Evolutionary conservation across 35 echinoderm and acorn worm genomes (phyloP).

Genomic region (Heliocidaris tuberculata): DNA sequence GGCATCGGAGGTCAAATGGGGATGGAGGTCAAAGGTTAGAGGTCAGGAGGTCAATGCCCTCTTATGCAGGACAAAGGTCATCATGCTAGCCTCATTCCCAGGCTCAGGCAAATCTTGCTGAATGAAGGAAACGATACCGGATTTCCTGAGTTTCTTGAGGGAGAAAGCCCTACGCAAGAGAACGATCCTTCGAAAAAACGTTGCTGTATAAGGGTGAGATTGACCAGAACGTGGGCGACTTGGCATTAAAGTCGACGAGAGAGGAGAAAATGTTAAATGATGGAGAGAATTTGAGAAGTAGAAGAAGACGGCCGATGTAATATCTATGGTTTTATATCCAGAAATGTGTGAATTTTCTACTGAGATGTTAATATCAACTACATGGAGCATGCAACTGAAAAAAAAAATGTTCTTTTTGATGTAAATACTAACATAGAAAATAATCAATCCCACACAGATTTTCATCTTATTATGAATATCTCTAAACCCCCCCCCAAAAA

Average conservation of each 20-base stretch:
- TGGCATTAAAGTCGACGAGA: background rate
- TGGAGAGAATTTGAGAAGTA: background rate
- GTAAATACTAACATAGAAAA: background rate
- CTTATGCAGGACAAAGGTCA: conserved; percentile 15
- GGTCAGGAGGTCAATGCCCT: conserved; percentile 27
- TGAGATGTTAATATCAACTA: background rate
- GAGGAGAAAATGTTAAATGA: background rate
- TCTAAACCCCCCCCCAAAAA: background rate
- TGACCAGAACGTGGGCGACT: background rate
- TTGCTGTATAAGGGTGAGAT: background rate
- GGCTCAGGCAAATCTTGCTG: conserved; percentile 25
- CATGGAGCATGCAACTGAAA: background rate
- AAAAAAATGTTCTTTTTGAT: background rate
- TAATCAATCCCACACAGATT: background rate
- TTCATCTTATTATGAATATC: background rate
- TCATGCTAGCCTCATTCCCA: conserved; percentile 41
- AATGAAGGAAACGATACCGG: background rate
- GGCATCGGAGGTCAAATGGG: conserved; percentile 35
- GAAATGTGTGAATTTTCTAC: background rate
- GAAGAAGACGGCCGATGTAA: background rate
- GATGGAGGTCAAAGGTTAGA: conserved; percentile 33
- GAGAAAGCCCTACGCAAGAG: conserved; percentile 20
- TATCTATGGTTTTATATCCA: background rate
- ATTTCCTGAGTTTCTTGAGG: conserved; percentile 17
- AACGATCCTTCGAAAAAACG: background rate